These are phyloP conservation scores for Drosophila infuscata DNA, from an alignment of 2,888 invertebrate genomes.

Conservation along the genomic window DNA sequence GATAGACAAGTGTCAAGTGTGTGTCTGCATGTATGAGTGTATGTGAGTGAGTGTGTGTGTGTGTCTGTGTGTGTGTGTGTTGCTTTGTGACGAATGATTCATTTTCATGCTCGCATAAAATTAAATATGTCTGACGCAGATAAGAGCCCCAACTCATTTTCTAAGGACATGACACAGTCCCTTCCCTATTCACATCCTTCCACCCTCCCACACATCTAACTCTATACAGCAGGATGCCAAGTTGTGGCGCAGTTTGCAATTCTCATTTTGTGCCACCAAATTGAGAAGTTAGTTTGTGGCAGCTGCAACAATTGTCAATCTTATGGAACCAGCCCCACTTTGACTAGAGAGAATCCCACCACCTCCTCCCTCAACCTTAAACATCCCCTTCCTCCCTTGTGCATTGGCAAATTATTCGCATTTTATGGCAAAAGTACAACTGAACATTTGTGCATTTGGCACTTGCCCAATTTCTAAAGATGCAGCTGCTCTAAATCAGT, in stretches of 20 bases:
- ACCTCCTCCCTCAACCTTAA: neutral
- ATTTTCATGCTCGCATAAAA: constrained; percentile 20
- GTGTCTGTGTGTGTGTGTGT: neutral
- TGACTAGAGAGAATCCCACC: constrained; percentile 1
- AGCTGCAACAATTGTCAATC: constrained; percentile 46
- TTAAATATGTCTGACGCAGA: constrained; percentile 5
- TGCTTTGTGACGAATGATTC: neutral
- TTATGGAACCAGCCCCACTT: constrained; percentile 27
- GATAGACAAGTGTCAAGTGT: too few species aligned
- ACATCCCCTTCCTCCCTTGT: neutral
- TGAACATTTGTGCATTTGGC: constrained; percentile 26
- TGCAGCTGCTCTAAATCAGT: constrained; percentile 20
- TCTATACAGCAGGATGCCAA: neutral
- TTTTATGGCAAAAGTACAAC: constrained; percentile 13
- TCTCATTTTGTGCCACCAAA: constrained; percentile 8
- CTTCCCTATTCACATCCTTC: neutral
- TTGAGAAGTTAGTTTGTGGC: constrained; percentile 14
- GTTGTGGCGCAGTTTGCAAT: constrained; percentile 11
- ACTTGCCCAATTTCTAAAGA: constrained; percentile 29
- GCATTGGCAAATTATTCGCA: constrained; percentile 28
- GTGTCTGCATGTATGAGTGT: too few species aligned
- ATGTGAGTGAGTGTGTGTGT: neutral
- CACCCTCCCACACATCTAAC: neutral
- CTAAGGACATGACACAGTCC: neutral
- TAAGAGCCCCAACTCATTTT: constrained; percentile 3